phyloP scores from a whole-genome alignment of 2,888 invertebrate genomes.

The Corythucha ciliata region DNA sequence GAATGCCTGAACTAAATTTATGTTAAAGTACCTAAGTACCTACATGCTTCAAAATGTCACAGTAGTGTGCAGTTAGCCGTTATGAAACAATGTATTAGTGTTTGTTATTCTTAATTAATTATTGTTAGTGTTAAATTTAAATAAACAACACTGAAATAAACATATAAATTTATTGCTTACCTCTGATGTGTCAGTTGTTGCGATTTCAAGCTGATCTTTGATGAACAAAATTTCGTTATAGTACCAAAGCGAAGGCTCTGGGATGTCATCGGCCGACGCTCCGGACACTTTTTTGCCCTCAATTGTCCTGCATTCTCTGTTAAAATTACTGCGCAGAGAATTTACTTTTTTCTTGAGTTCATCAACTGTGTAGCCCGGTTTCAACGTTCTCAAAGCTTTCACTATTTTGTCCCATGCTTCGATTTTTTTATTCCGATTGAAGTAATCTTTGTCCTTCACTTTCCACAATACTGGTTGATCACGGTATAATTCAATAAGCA shows the following conservation, averaged over 20 bases:
- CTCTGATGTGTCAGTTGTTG: slow-evolving; percentile 9
- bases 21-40: too few species aligned
- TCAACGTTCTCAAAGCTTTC: slow-evolving; percentile 6
- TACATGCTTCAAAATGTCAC: too few species aligned
- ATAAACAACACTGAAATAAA: too few species aligned
- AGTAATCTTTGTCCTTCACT: slow-evolving; percentile 6
- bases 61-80: too few species aligned
- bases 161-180: slow-evolving; percentile 5
- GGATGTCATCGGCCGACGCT: slow-evolving; percentile 16
- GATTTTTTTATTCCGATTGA: slow-evolving; percentile 10
- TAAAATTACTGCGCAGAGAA: slow-evolving; percentile 11
- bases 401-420: slow-evolving; percentile 10
- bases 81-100: too few species aligned
- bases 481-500: background rate
- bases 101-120: too few species aligned
- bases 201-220: slow-evolving; percentile 17
- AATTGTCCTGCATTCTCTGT: slow-evolving; percentile 8
- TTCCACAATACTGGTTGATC: slow-evolving; percentile 4
- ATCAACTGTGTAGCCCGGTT: slow-evolving; percentile 14
- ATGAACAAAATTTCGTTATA: slow-evolving; percentile 13
- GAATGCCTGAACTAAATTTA: too few species aligned
- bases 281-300: slow-evolving; percentile 12
- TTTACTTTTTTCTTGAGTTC: slow-evolving; percentile 16
- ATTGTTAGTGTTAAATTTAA: too few species aligned
- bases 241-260: slow-evolving; percentile 14